These are phyloP conservation scores for Burhinus oedicnemus DNA, from an alignment of 2,113 vertebrate species.

Conservation along the genomic window DNA sequence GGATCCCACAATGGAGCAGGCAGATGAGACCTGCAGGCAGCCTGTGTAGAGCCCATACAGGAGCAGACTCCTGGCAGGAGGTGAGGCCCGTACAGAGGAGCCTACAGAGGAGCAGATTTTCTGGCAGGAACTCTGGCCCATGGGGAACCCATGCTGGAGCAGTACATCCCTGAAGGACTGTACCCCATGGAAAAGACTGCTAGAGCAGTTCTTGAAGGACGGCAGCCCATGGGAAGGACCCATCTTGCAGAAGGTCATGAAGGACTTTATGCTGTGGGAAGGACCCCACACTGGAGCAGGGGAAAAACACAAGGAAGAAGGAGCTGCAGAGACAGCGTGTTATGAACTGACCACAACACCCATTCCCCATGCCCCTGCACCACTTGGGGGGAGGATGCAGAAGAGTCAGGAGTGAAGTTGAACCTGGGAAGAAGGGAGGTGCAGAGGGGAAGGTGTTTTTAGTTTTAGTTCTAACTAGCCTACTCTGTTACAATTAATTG, in stretches of 20 bases:
- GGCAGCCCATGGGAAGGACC: not conserved
- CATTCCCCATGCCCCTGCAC: not conserved
- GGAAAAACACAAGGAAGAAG: not conserved
- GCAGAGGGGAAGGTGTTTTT: not conserved
- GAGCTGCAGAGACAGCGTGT: not conserved
- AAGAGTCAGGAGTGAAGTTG: not conserved
- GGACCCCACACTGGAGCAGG: not conserved
- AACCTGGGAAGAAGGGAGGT: not conserved
- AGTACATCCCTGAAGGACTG: not conserved
- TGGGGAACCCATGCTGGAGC: not conserved
- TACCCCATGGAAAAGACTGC: not conserved
- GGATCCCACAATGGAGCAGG: not conserved
- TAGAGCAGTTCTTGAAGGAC: not conserved
- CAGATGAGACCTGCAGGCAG: not conserved
- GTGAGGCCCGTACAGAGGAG: not conserved
- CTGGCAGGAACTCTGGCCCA: not conserved
- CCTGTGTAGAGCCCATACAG: not conserved
- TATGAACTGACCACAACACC: not conserved
- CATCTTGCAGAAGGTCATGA: not conserved
- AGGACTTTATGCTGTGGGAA: not conserved
- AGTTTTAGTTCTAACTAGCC: not conserved
- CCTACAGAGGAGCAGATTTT: not conserved
- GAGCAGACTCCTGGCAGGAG: not conserved
- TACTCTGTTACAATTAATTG: not conserved
- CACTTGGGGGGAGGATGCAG: fast-evolving